A percentile compares a stretch with the other conserved stretches of the same genome.
Evolutionary conservation across 2,888 invertebrate species (phyloP).

Genomic region (Aelia acuminata): DNA sequence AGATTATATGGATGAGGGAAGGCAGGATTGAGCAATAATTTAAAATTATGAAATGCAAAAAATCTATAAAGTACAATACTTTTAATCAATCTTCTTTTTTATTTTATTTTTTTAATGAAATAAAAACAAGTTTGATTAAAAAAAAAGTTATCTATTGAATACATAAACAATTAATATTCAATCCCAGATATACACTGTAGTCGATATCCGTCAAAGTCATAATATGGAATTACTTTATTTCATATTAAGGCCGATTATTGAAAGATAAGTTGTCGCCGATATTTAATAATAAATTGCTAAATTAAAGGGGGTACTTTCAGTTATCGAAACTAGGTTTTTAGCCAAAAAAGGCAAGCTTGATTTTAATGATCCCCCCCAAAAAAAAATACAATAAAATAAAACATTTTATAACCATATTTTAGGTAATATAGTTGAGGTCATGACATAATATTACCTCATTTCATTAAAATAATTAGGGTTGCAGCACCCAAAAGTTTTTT

Average conservation of each 20-base stretch:
- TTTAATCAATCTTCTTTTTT: too few species aligned
- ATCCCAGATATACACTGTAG: neutral
- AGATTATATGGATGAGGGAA: neutral
- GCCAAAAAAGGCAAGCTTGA: too few species aligned
- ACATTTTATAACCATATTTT: too few species aligned
- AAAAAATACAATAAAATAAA: too few species aligned
- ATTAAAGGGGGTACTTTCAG: neutral
- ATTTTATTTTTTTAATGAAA: too few species aligned
- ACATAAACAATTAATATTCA: neutral
- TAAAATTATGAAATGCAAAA: neutral
- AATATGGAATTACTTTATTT: neutral
- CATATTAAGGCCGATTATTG: neutral
- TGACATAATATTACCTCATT: too few species aligned
- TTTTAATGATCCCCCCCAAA: too few species aligned
- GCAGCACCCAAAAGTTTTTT: too few species aligned
- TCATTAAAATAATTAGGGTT: too few species aligned
- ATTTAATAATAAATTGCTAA: neutral
- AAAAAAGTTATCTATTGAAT: neutral
- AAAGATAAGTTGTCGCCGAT: neutral
- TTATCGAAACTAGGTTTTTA: neutral
- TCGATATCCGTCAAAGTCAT: neutral
- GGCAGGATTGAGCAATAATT: constrained; percentile 22
- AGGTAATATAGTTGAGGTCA: too few species aligned
- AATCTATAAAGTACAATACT: neutral
- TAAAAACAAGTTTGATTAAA: neutral